A percentile compares a stretch with the other conserved stretches of the same genome.
phyloP scores from a whole-genome alignment of 1,140 invertebrate genomes.

The Aphis gossypii region DNA sequence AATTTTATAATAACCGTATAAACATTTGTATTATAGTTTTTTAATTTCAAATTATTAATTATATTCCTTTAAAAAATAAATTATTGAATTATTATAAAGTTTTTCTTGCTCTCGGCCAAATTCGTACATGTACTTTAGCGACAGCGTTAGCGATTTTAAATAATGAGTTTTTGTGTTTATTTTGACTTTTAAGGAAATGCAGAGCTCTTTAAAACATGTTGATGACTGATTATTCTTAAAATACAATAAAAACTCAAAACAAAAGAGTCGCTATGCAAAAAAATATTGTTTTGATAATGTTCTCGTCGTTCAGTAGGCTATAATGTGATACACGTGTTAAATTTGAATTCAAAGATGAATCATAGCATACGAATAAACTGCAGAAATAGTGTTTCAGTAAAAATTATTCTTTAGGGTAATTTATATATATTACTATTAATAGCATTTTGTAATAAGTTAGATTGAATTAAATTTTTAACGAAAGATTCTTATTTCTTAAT shows the following conservation, averaged over 20 bases:
- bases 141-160: not conserved
- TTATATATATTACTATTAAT: not conserved
- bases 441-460: not conserved
- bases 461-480: not conserved
- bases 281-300: not conserved
- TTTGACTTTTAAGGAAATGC: not conserved
- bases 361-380: not conserved
- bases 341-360: not conserved
- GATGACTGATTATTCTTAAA: not conserved
- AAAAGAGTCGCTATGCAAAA: not conserved
- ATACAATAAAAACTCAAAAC: not conserved
- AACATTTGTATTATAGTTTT: not conserved
- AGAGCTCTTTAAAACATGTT: not conserved
- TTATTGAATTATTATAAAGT: no score
- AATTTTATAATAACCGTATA: not conserved
- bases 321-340: not conserved
- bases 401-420: not conserved
- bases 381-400: not conserved
- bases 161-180: no score
- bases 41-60: not conserved
- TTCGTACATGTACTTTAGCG: not conserved
- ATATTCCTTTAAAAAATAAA: not conserved
- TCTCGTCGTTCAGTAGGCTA: not conserved
- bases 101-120: not conserved
- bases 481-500: not conserved